Percentiles rank a stretch among this genome's conserved stretches.
Conservation (phyloP, 2,797 vertebrate species). For the Esox lucius region DNA sequence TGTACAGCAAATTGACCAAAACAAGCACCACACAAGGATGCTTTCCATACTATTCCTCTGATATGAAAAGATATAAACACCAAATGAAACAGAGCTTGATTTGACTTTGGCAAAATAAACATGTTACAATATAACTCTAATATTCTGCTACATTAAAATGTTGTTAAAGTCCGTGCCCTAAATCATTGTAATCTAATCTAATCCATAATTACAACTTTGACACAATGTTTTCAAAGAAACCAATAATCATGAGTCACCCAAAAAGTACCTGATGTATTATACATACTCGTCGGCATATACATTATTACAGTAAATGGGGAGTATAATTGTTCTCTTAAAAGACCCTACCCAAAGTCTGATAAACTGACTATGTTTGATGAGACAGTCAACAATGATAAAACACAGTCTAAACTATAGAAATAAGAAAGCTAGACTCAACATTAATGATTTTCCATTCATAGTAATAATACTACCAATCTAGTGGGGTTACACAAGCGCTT, state of each 20-base stretch:
- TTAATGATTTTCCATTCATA: constrained; percentile 55
- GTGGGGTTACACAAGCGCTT: constrained; percentile 46
- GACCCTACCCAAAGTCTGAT: constrained; percentile 19
- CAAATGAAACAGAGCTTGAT: constrained; percentile 41
- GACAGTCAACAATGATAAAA: constrained; percentile 30
- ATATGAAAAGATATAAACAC: constrained; percentile 44
- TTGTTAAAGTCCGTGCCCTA: not conserved
- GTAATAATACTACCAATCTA: constrained; percentile 44
- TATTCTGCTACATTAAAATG: not conserved
- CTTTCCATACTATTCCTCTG: constrained; percentile 47
- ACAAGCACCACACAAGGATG: constrained; percentile 50
- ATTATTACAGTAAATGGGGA: not conserved
- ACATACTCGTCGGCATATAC: not conserved
- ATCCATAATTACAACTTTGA: not conserved
- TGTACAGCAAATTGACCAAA: constrained; percentile 48
- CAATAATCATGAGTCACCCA: not conserved
- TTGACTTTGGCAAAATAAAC: constrained; percentile 43
- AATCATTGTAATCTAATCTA: not conserved
- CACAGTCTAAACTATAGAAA: constrained; percentile 11
- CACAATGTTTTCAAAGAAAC: constrained; percentile 18
- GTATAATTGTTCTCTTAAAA: constrained; percentile 34
- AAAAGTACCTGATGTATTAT: constrained; percentile 9
- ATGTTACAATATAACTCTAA: constrained; percentile 34
- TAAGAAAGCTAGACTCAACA: constrained; percentile 32
- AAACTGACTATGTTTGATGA: constrained; percentile 23